phyloP scores from a whole-genome alignment of 1,140 invertebrate species.

The Diprion similis region DNA sequence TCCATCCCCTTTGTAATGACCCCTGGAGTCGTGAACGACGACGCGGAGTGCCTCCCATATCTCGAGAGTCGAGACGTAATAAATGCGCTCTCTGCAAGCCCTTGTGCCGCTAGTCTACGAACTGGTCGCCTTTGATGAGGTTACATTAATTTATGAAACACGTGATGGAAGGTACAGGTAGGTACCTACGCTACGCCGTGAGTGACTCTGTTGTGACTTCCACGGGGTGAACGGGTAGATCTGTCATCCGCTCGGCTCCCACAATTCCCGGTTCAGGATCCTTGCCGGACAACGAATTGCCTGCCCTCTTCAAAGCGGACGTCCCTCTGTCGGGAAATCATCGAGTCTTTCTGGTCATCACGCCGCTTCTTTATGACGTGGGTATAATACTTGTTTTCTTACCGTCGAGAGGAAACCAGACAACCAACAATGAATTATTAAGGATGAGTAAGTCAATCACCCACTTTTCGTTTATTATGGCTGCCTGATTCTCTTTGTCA shows the following conservation, averaged over 20 bases:
- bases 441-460: too few species aligned
- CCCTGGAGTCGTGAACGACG: slow-evolving; percentile 22
- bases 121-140: slow-evolving; percentile 40
- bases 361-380: not conserved
- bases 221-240: slow-evolving; percentile 54
- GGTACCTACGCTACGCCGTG: slow-evolving; percentile 26
- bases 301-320: slow-evolving; percentile 36
- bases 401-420: too few species aligned
- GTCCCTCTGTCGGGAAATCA: slow-evolving; percentile 31
- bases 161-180: slow-evolving; percentile 15
- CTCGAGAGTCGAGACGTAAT: slow-evolving; percentile 32
- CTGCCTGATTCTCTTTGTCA: too few species aligned
- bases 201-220: slow-evolving; percentile 60
- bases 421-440: too few species aligned
- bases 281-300: slow-evolving; percentile 39
- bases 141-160: slow-evolving; percentile 42
- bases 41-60: slow-evolving; percentile 9
- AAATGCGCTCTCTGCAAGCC: slow-evolving; percentile 49
- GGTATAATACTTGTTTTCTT: too few species aligned
- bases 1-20: slow-evolving; percentile 23
- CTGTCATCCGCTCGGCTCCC: slow-evolving; percentile 47
- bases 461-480: too few species aligned
- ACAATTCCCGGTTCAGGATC: slow-evolving; percentile 42
- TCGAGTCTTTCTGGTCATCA: slow-evolving; percentile 9
- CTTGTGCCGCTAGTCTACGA: slow-evolving; percentile 7